These are phyloP conservation scores for Clistopyga incitator DNA, from an alignment of 2,888 invertebrate genomes.

Conservation along the genomic window DNA sequence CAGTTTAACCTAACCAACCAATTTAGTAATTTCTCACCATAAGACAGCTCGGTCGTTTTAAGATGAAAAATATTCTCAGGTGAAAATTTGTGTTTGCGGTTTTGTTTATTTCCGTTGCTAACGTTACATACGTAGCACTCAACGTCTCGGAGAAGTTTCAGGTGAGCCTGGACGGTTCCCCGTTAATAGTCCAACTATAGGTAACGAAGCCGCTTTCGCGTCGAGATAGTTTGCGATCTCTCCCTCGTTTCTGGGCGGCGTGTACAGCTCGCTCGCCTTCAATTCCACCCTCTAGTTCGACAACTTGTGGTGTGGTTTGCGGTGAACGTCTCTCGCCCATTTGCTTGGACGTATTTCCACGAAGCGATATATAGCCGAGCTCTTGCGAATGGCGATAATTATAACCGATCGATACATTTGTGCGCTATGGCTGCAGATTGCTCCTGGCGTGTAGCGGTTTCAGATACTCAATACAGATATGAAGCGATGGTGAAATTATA, in stretches of 20 bases:
- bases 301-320: slow-evolving; percentile 53
- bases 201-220: slow-evolving; percentile 54
- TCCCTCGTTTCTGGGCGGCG: slow-evolving; percentile 9
- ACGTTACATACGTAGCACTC: background rate
- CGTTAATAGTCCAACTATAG: slow-evolving; percentile 42
- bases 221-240: slow-evolving; percentile 44
- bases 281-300: slow-evolving; percentile 48
- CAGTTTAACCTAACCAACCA: too few species aligned
- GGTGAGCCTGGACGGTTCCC: slow-evolving; percentile 20
- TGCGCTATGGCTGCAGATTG: background rate
- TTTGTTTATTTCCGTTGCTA: background rate
- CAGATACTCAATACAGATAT: slow-evolving; percentile 17
- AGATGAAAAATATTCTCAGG: background rate
- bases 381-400: slow-evolving; percentile 53
- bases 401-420: slow-evolving; percentile 49
- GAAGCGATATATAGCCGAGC: background rate
- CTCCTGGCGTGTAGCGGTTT: slow-evolving; percentile 8
- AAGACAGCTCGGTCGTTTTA: background rate
- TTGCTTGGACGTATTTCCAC: slow-evolving; percentile 29
- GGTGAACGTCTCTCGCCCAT: slow-evolving; percentile 48
- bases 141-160: slow-evolving; percentile 5
- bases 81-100: background rate
- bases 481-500: slow-evolving; percentile 31
- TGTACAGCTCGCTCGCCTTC: slow-evolving; percentile 23
- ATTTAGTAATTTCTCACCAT: too few species aligned